Conservation (phyloP, 2,797 vertebrate genomes). For the Lagocephalus sceleratus region DNA sequence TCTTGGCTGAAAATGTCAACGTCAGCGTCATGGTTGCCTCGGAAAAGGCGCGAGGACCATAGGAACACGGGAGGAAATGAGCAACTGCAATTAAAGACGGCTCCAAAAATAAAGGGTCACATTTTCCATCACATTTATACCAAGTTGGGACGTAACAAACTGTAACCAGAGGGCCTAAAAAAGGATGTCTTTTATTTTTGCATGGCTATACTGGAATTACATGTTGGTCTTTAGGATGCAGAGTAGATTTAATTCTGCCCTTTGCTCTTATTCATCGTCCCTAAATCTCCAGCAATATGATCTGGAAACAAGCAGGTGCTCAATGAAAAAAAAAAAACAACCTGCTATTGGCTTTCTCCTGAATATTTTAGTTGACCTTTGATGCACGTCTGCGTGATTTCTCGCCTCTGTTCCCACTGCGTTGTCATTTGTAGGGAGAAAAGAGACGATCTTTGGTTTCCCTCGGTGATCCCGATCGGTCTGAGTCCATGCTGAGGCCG, state of each 20-base stretch:
- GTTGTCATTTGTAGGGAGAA: background rate
- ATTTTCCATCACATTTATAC: constrained; percentile 10
- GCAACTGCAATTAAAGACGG: background rate
- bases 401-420: constrained; percentile 1
- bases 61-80: constrained; percentile 11
- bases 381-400: background rate
- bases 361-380: constrained; percentile 7
- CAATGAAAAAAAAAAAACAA: background rate
- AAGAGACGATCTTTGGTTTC: constrained; percentile 9
- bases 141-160: constrained; percentile 7
- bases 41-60: background rate
- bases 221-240: constrained; percentile 21
- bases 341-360: background rate
- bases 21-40: too few species aligned
- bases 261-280: constrained; percentile 27
- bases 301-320: constrained; percentile 26
- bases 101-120: constrained; percentile 2
- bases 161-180: constrained; percentile 15
- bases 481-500: background rate
- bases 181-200: too few species aligned
- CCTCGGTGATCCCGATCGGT: background rate
- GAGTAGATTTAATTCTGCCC: constrained; percentile 7
- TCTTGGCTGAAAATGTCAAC: too few species aligned
- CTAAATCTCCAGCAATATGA: constrained; percentile 20
- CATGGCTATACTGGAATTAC: too few species aligned